phyloP scores from a whole-genome alignment of 2,113 vertebrate species.

The Pica pica region DNA sequence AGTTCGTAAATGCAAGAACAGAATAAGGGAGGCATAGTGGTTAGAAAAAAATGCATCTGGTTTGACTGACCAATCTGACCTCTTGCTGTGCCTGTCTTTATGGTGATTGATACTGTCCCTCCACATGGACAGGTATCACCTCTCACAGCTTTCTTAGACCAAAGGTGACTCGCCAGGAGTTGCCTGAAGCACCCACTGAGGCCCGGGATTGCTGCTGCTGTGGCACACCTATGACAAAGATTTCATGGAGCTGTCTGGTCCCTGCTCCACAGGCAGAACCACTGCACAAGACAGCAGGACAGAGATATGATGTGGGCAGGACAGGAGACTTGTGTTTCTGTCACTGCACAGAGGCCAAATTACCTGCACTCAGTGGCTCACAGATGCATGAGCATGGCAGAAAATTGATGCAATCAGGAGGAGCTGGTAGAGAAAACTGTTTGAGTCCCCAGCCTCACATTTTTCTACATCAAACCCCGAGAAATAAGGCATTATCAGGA shows the following conservation, averaged over 20 bases:
- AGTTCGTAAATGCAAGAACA: background rate
- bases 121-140: fast-evolving
- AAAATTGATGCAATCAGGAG: background rate
- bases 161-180: background rate
- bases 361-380: background rate
- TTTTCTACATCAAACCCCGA: background rate
- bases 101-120: background rate
- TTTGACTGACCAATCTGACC: background rate
- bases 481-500: background rate
- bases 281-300: background rate
- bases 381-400: background rate
- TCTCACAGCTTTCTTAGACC: background rate
- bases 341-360: background rate
- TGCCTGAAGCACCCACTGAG: background rate
- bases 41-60: background rate
- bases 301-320: fast-evolving
- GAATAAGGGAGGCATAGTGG: background rate
- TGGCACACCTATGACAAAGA: background rate
- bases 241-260: background rate
- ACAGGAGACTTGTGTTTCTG: background rate
- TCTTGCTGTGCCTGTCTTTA: background rate
- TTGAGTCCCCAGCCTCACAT: background rate
- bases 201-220: background rate
- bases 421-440: background rate
- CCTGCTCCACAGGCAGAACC: background rate